A percentile compares a stretch with the other conserved stretches of the same genome.
Conservation (phyloP, 2,797 vertebrate genomes). For the Channa striata region DNA sequence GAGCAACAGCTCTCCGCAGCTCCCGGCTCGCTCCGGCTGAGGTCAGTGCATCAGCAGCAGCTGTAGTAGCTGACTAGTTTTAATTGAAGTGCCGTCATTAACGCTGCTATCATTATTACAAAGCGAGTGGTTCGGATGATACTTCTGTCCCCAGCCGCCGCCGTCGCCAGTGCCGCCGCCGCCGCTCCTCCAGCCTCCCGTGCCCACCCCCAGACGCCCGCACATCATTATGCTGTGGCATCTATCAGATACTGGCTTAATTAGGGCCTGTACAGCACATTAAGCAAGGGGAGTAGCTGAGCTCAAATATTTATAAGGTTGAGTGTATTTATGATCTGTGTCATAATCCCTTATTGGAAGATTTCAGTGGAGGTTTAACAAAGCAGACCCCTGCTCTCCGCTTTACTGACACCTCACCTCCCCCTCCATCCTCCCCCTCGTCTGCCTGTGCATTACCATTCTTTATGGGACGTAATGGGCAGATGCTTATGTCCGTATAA, state of each 20-base stretch:
- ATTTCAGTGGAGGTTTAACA: conserved; percentile 65
- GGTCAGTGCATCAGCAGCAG: conserved; percentile 44
- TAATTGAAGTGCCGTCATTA: conserved; percentile 80
- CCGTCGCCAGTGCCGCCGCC: background rate
- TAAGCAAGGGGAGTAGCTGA: conserved; percentile 84
- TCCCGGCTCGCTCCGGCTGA: conserved; percentile 42
- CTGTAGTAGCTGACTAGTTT: conserved; percentile 70
- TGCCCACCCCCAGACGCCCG: conserved; percentile 70
- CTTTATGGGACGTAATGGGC: conserved; percentile 2
- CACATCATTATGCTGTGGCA: conserved; percentile 85
- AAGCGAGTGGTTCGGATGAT: conserved; percentile 69
- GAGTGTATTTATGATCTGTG: conserved; percentile 88
- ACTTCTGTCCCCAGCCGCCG: conserved; percentile 65
- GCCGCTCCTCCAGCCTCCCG: conserved; percentile 14
- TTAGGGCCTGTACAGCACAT: conserved; percentile 87
- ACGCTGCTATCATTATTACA: conserved; percentile 79
- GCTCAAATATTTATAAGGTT: conserved; percentile 89
- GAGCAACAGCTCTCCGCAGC: conserved; percentile 8
- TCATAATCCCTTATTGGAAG: conserved; percentile 82
- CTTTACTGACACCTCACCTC: background rate
- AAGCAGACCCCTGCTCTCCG: conserved; percentile 40
- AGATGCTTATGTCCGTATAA: background rate
- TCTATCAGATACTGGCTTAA: conserved; percentile 88
- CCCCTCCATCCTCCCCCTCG: background rate
- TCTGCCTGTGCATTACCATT: background rate